A percentile compares a stretch with the other conserved stretches of the same genome.
These are phyloP conservation scores for Danio tinwini DNA, from an alignment of 2,797 vertebrate genomes.

Conservation along the genomic window DNA sequence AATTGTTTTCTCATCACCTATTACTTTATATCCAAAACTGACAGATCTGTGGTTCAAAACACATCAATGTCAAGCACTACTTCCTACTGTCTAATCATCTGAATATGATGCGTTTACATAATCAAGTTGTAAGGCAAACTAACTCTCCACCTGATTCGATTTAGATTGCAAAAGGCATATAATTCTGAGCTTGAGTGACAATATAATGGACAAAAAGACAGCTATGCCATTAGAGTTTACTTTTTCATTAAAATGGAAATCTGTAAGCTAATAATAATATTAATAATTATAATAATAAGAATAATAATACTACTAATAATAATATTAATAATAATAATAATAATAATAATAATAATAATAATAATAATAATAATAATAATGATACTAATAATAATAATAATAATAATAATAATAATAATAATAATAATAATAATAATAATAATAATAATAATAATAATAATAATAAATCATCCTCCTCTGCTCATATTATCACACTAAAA, in stretches of 20 bases:
- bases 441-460: not conserved
- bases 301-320: too few species aligned
- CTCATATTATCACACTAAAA: slow-evolving; percentile 30
- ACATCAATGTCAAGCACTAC: slow-evolving; percentile 15
- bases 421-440: not conserved
- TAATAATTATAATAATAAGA: not conserved
- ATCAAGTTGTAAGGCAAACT: slow-evolving; percentile 22
- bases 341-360: not conserved
- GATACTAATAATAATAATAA: not conserved
- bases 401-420: not conserved
- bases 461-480: not conserved
- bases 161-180: not conserved
- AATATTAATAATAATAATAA: not conserved
- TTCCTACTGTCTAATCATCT: slow-evolving; percentile 10
- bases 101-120: slow-evolving; percentile 26
- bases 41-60: slow-evolving; percentile 11
- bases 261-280: not conserved
- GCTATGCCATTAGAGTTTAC: slow-evolving; percentile 13
- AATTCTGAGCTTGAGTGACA: slow-evolving; percentile 23
- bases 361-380: not conserved
- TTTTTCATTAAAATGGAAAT: slow-evolving; percentile 34
- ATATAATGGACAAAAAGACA: slow-evolving; percentile 18
- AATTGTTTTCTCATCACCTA: not conserved
- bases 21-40: slow-evolving; percentile 13
- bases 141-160: slow-evolving; percentile 12